A percentile compares a stretch with the other conserved stretches of the same genome.
These are phyloP conservation scores for Podiceps cristatus DNA, from an alignment of 2,113 vertebrate genomes.

Conservation along the genomic window DNA sequence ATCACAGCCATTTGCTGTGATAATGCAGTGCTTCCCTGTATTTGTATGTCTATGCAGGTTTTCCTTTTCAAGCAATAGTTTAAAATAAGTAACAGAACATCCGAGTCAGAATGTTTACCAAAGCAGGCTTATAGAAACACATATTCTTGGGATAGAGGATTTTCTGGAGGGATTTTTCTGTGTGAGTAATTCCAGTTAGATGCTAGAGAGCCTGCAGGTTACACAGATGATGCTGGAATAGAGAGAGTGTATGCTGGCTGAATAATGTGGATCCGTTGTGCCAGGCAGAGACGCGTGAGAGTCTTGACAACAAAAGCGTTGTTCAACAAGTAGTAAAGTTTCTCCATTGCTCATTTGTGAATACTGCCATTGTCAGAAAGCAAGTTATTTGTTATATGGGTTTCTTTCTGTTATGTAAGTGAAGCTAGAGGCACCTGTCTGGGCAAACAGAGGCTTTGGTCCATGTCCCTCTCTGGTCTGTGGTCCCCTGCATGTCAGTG, in stretches of 20 bases:
- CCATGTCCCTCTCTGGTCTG: background rate
- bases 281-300: slow-evolving; percentile 69
- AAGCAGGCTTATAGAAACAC: background rate
- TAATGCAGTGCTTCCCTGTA: background rate
- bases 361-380: slow-evolving; percentile 6
- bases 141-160: background rate
- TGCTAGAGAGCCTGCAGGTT: background rate
- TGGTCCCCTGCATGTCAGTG: background rate
- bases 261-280: slow-evolving; percentile 41
- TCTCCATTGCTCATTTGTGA: background rate
- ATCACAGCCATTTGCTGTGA: background rate
- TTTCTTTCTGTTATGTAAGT: background rate
- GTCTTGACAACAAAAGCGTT: slow-evolving; percentile 64
- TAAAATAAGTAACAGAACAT: background rate
- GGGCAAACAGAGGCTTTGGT: background rate
- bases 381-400: background rate
- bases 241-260: background rate
- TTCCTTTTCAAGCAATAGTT: background rate
- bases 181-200: background rate
- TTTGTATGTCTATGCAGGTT: background rate
- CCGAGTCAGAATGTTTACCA: background rate
- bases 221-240: background rate
- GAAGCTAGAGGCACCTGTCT: slow-evolving; percentile 32
- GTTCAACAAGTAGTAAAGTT: slow-evolving; percentile 60
- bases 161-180: background rate